Conservation (phyloP, 1,140 invertebrate species). For the Nixonia krombeini region DNA sequence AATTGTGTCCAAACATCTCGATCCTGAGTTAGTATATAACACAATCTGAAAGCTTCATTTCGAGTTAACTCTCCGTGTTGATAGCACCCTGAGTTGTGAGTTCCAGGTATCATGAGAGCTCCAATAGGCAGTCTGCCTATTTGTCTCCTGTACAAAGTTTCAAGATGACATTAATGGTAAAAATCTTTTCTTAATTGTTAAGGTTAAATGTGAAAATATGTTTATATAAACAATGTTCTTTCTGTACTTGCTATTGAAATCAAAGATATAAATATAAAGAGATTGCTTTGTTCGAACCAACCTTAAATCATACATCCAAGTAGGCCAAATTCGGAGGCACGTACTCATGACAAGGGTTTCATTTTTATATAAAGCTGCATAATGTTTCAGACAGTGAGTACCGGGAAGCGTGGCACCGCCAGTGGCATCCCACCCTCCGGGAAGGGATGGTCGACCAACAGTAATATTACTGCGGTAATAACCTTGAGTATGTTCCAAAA, state of each 20-base stretch:
- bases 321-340: conserved; percentile 77
- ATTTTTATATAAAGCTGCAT: conserved; percentile 73
- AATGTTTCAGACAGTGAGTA: conserved; percentile 71
- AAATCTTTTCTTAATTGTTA: conserved; percentile 7
- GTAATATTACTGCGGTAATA: conserved; percentile 69
- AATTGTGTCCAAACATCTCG: conserved; percentile 84
- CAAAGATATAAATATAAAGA: no score
- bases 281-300: no score
- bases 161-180: not conserved
- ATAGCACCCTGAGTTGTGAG: conserved; percentile 80
- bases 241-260: no score
- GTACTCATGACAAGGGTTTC: conserved; percentile 69
- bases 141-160: conserved; percentile 65
- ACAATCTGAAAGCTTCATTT: conserved; percentile 61
- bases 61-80: conserved; percentile 63
- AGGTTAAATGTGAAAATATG: no score
- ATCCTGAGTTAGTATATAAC: conserved; percentile 79
- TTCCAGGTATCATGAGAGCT: conserved; percentile 77
- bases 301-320: conserved; percentile 79
- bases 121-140: conserved; percentile 73
- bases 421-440: conserved; percentile 71
- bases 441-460: conserved; percentile 67
- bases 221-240: no score
- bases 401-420: conserved; percentile 53
- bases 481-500: conserved; percentile 59